These are phyloP conservation scores for Selene dorsalis DNA, from an alignment of 2,797 vertebrate species.

Conservation along the genomic window DNA sequence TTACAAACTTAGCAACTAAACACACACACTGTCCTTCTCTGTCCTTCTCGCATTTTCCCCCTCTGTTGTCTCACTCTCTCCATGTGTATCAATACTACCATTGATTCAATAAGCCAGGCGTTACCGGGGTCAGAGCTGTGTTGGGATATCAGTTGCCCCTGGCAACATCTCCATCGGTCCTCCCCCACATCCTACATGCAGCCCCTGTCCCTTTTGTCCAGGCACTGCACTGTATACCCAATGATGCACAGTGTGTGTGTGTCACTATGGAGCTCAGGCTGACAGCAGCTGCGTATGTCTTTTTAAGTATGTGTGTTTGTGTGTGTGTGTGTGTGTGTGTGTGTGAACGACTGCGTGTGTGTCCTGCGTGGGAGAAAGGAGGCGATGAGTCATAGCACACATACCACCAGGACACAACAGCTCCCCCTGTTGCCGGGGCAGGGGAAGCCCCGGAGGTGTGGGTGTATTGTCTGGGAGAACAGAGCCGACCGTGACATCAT, in stretches of 20 bases:
- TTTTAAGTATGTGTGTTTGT: constrained; percentile 29
- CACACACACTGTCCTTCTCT: constrained; percentile 26
- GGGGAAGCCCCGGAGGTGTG: constrained; percentile 81
- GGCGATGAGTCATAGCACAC: constrained; percentile 83
- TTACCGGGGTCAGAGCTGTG: constrained; percentile 76
- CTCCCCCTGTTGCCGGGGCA: constrained; percentile 85
- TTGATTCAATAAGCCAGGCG: constrained; percentile 75
- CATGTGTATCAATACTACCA: constrained; percentile 77
- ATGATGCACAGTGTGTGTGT: constrained; percentile 44
- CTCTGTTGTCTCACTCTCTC: constrained; percentile 71
- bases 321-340: constrained; percentile 31
- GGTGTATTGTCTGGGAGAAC: constrained; percentile 84
- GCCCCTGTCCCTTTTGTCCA: constrained; percentile 72
- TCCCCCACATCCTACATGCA: constrained; percentile 65
- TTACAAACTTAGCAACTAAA: constrained; percentile 7
- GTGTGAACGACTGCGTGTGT: constrained; percentile 15
- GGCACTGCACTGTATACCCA: constrained; percentile 46
- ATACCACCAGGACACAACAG: constrained; percentile 85
- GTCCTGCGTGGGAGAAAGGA: constrained; percentile 76
- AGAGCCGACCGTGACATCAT: constrained; percentile 81
- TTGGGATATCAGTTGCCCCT: constrained; percentile 78
- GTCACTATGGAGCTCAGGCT: constrained; percentile 50
- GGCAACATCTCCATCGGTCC: constrained; percentile 75
- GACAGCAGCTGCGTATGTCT: constrained; percentile 42
- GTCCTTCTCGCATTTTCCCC: constrained; percentile 25